A percentile compares a stretch with the other conserved stretches of the same genome.
These are phyloP conservation scores for Seira sanloemensis DNA, from an alignment of 2,888 invertebrate species.

Conservation along the genomic window DNA sequence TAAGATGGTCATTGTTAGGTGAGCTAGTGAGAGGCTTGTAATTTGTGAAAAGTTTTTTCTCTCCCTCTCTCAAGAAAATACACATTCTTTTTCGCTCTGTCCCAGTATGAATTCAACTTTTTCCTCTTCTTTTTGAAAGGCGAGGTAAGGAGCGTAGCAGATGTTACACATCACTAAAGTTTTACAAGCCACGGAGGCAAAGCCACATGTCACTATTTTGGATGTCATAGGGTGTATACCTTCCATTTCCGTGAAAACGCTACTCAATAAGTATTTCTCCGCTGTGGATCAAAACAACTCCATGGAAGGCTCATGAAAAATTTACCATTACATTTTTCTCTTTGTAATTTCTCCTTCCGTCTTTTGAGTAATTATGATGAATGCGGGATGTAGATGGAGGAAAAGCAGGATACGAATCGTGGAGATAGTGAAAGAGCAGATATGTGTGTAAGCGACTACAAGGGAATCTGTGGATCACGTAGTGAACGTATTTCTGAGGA, in stretches of 20 bases:
- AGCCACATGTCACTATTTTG: not conserved
- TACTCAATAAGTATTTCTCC: not conserved
- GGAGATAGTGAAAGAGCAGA: not conserved
- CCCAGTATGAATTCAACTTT: too few relatives aligned
- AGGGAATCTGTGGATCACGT: too few relatives aligned
- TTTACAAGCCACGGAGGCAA: not conserved
- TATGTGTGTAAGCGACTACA: too few relatives aligned
- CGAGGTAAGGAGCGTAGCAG: too few relatives aligned
- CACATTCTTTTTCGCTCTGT: too few relatives aligned
- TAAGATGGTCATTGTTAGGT: too few relatives aligned
- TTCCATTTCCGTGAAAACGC: not conserved
- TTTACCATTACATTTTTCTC: not conserved
- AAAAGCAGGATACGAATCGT: not conserved
- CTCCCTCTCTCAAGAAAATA: too few relatives aligned
- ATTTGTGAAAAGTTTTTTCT: too few relatives aligned
- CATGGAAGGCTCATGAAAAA: not conserved
- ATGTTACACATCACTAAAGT: not conserved
- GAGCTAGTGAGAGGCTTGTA: too few relatives aligned
- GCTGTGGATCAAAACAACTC: not conserved
- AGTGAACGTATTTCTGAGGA: constrained; percentile 9
- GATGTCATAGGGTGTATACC: too few relatives aligned
- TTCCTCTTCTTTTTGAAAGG: too few relatives aligned
- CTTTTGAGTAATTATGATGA: constrained; percentile 2
- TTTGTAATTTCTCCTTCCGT: not conserved
- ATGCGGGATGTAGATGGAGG: too few relatives aligned